Conservation (phyloP, 2,113 vertebrate species). For the Xenopus laevis region DNA sequence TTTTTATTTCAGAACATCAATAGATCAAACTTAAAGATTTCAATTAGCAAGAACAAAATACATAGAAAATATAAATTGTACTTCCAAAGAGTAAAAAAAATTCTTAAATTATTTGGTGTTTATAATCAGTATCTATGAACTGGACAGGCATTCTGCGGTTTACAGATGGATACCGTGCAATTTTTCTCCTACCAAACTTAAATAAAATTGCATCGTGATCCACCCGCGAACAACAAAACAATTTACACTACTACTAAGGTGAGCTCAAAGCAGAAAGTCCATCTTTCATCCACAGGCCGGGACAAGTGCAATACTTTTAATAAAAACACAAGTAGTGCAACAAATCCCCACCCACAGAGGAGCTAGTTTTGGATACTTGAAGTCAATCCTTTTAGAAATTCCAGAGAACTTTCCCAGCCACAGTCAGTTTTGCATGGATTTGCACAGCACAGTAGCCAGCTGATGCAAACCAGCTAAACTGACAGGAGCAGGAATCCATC, state of each 20-base stretch:
- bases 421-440: conserved; percentile 95
- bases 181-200: conserved; percentile 73
- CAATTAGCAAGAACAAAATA: too few species aligned
- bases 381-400: not conserved
- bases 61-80: too few species aligned
- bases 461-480: conserved; percentile 98
- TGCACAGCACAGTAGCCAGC: conserved; percentile 83
- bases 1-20: too few species aligned
- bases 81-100: too few species aligned
- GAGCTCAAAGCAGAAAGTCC: conserved; percentile 47
- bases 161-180: conserved; percentile 98
- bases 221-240: conserved; percentile 92
- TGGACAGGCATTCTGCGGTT: conserved; percentile 77
- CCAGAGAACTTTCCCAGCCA: conserved; percentile 54
- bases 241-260: not conserved
- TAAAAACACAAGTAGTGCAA: conserved; percentile 73
- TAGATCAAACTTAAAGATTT: too few species aligned
- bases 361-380: conserved; percentile 53
- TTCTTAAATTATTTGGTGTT: too few species aligned
- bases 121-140: not conserved
- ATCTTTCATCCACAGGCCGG: conserved; percentile 78
- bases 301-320: conserved; percentile 82
- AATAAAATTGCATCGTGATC: conserved; percentile 94
- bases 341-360: conserved; percentile 76
- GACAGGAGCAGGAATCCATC: conserved; percentile 56